Conservation (phyloP, 1,140 invertebrate species). For the Drosophila neocordata region DNA sequence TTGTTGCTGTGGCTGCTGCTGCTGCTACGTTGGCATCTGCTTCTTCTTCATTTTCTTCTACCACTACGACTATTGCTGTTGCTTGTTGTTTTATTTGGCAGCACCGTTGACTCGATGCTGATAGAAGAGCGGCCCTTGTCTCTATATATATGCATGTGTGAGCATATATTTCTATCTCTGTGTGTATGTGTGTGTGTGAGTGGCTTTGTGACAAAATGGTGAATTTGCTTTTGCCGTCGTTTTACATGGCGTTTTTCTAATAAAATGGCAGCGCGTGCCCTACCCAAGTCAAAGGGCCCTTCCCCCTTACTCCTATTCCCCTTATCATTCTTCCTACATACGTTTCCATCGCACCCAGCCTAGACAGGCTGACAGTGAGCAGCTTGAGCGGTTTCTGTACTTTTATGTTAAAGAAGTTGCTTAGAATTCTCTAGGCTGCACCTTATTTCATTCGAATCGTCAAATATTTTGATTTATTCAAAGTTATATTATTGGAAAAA, state of each 20-base stretch:
- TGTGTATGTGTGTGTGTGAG: constrained; percentile 33
- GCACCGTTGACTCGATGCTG: constrained; percentile 50
- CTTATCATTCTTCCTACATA: neutral
- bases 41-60: neutral
- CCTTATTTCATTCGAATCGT: neutral
- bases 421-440: neutral
- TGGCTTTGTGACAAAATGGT: constrained; percentile 72
- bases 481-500: no score
- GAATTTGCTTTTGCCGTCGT: constrained; percentile 57
- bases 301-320: neutral
- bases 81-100: constrained; percentile 44
- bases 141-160: neutral
- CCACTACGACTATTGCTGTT: constrained; percentile 27
- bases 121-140: constrained; percentile 15
- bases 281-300: constrained; percentile 20
- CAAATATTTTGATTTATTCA: no score
- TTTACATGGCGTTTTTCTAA: constrained; percentile 77
- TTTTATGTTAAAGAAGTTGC: neutral
- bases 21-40: neutral
- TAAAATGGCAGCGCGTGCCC: constrained; percentile 73
- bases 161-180: neutral
- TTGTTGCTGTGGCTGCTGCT: neutral
- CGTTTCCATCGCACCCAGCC: constrained; percentile 1
- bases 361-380: constrained; percentile 4
- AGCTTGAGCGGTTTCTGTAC: neutral